Percentiles rank a stretch among this genome's conserved stretches.
phyloP scores from a whole-genome alignment of 2,888 invertebrate species.

The Noctuana brunneofusca region DNA sequence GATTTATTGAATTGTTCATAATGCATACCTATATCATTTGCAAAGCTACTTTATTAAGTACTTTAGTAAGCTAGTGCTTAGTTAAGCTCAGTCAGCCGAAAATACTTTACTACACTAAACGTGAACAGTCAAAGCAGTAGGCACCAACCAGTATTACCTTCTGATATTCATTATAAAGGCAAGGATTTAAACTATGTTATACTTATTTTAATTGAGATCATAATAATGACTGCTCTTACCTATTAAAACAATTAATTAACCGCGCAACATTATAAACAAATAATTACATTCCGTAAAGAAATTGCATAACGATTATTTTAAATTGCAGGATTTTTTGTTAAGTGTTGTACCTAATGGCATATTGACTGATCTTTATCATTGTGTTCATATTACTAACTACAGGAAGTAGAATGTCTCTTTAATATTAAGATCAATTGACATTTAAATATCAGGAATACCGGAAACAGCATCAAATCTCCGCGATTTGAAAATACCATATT shows the following conservation, averaged over 20 bases:
- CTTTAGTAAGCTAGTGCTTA: too few species aligned
- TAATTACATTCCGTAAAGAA: not conserved
- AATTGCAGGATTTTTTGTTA: slow-evolving; percentile 7
- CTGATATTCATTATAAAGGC: too few species aligned
- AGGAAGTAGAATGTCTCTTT: slow-evolving; percentile 44
- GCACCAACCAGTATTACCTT: too few species aligned
- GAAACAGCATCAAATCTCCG: slow-evolving; percentile 38
- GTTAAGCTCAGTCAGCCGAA: too few species aligned
- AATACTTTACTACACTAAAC: too few species aligned
- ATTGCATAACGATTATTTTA: slow-evolving; percentile 3
- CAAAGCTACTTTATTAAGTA: too few species aligned
- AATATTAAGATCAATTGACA: slow-evolving; percentile 46
- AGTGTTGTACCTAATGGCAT: slow-evolving; percentile 1
- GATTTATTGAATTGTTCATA: not conserved
- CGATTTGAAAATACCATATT: not conserved
- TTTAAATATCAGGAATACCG: slow-evolving; percentile 58
- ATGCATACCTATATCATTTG: not conserved
- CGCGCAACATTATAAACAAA: too few species aligned
- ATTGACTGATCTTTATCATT: not conserved
- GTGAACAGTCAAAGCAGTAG: too few species aligned
- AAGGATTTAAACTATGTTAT: too few species aligned
- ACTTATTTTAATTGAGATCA: not conserved
- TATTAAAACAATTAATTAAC: not conserved
- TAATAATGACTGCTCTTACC: too few species aligned
- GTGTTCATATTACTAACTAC: slow-evolving; percentile 10